Conservation (phyloP, 2,888 invertebrate species). For the Microdon myrmicae region DNA sequence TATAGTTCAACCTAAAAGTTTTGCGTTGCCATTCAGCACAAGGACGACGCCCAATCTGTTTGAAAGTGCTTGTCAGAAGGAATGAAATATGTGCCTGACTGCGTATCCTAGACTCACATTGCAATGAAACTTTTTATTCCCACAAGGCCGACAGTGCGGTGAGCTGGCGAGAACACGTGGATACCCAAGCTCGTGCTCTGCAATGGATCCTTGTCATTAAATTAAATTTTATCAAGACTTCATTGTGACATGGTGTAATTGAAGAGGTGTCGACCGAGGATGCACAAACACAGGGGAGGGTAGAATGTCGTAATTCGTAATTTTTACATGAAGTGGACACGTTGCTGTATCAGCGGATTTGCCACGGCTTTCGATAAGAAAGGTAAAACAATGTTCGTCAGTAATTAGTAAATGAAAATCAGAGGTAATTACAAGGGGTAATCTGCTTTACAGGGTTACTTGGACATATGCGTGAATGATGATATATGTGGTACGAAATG, state of each 20-base stretch:
- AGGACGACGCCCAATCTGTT: slow-evolving; percentile 2
- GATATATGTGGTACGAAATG: no score
- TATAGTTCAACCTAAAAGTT: slow-evolving; percentile 38
- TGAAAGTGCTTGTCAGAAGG: slow-evolving; percentile 14
- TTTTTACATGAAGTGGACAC: no score
- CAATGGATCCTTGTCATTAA: slow-evolving; percentile 6
- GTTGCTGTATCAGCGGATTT: no score
- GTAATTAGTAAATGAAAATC: no score
- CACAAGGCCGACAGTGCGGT: slow-evolving; percentile 18
- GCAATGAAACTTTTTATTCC: slow-evolving; percentile 28
- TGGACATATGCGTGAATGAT: no score
- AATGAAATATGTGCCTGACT: slow-evolving; percentile 40
- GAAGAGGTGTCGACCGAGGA: no score
- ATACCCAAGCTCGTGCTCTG: background rate
- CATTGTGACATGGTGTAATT: slow-evolving; percentile 38
- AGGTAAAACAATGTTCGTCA: no score
- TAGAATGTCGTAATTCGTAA: no score
- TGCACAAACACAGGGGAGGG: no score
- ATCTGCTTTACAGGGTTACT: no score
- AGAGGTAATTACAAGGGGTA: no score
- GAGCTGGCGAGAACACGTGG: background rate
- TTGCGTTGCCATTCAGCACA: slow-evolving; percentile 6
- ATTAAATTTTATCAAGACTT: slow-evolving; percentile 27
- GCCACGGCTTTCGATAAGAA: no score
- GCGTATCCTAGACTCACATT: slow-evolving; percentile 22